phyloP scores from a whole-genome alignment of 2,113 vertebrate genomes.

The Catharus fuscescens region DNA sequence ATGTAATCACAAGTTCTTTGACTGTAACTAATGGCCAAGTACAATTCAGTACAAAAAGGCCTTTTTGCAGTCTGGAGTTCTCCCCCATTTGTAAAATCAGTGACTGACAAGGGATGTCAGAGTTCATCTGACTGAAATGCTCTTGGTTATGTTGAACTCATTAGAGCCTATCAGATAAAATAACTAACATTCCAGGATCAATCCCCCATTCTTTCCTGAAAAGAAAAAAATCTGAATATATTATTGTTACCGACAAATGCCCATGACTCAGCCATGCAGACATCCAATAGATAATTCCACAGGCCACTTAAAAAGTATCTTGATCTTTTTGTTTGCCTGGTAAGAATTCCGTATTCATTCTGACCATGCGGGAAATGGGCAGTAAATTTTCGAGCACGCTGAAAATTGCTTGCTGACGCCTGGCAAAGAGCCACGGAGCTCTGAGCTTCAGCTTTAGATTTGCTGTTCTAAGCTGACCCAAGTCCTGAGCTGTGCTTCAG shows the following conservation, averaged over 20 bases:
- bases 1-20: slow-evolving; percentile 77
- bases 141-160: slow-evolving; percentile 74
- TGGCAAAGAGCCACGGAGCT: neutral
- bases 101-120: slow-evolving; percentile 79
- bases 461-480: neutral
- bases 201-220: slow-evolving; percentile 62
- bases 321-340: slow-evolving; percentile 61
- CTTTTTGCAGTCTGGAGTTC: slow-evolving; percentile 76
- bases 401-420: neutral
- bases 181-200: slow-evolving; percentile 80
- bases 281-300: slow-evolving; percentile 47
- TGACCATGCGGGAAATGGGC: slow-evolving; percentile 24
- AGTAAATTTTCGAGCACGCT: neutral
- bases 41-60: slow-evolving; percentile 75
- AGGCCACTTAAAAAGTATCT: slow-evolving; percentile 66
- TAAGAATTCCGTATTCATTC: slow-evolving; percentile 54
- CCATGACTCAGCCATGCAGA: slow-evolving; percentile 63
- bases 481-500: neutral
- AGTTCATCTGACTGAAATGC: slow-evolving; percentile 81
- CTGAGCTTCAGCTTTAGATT: neutral
- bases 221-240: slow-evolving; percentile 70
- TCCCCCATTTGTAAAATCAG: slow-evolving; percentile 74
- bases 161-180: slow-evolving; percentile 81
- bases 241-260: slow-evolving; percentile 53
- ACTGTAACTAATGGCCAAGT: slow-evolving; percentile 74